Base-by-base conservation (phyloP, 2,888 invertebrate genomes). In the Patella pellucida region DNA sequence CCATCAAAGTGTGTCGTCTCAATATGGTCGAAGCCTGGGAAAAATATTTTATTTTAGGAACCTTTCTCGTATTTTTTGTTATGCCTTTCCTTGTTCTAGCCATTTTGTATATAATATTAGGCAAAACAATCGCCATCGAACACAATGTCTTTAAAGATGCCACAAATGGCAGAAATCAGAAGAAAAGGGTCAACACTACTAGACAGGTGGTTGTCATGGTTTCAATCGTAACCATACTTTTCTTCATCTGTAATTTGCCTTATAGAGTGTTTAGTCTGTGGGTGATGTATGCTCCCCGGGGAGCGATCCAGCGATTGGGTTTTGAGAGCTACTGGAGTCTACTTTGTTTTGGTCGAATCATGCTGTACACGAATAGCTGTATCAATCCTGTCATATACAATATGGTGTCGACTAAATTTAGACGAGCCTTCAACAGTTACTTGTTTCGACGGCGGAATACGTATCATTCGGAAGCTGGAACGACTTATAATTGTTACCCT, bases 341-440 rank as follows among this genome's bases (percentile, higher is more conserved):
- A 9, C 56, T 84, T 0, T 83, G 79, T 31, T 79, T 82, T 31
- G 73, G 83, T 0, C 74, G 85, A 23, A 78, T 85, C 1, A 75
- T 82, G 74, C 78, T 85, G 23, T 85, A 94, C 71, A 72, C 83
- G 11, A 84, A 85, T 73, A 83, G 84, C 73, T 82, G 83, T 14
- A 73, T 82, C 0, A 85, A 85, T 72, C 85, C 85, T 0, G 82
- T 85, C 12, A 76, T 85, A 2, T 85, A 85, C 71, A 84, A 82
- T 56, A 78, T 83, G 68, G 79, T 84, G 16, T 85, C 85, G 4
- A 77, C 78, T 5, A 81, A 82, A 67, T 83, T 83, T 68, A 15
- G 83, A 9, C 94, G 79, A n/a, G 88, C 81, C 5, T 75, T 81
- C 23, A 54, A 41, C 27, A 74, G 69, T 23, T 67, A 67, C 27